Evolutionary conservation across 2,113 vertebrate genomes (phyloP).

Genomic region (Calidris pugnax): DNA sequence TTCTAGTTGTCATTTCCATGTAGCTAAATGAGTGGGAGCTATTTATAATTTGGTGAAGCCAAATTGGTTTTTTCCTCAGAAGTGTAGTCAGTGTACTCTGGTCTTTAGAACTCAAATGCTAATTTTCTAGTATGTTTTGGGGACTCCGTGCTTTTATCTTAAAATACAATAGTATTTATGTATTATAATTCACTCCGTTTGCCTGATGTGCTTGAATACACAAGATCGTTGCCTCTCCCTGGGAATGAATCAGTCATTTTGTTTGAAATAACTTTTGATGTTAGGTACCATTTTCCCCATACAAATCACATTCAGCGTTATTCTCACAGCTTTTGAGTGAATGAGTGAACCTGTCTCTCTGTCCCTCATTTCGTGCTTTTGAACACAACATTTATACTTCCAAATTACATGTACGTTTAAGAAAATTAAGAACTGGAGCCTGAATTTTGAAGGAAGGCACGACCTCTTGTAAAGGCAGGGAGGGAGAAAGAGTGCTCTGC

Average conservation of each 20-base stretch:
- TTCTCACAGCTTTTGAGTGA: neutral
- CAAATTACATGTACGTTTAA: neutral
- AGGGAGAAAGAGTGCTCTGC: neutral
- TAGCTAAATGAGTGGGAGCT: slow-evolving; percentile 37
- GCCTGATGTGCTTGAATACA: slow-evolving; percentile 32
- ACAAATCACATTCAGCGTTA: neutral
- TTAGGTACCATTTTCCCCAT: neutral
- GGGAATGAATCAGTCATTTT: slow-evolving; percentile 38
- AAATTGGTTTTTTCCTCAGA: slow-evolving; percentile 34
- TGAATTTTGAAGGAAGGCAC: neutral
- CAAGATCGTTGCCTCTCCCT: slow-evolving; percentile 6
- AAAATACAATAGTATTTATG: slow-evolving; percentile 18
- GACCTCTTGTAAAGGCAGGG: neutral
- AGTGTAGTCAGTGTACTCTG: slow-evolving; percentile 25
- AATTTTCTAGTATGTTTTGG: slow-evolving; percentile 35
- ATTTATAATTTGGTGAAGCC: slow-evolving; percentile 64
- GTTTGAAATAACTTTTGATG: slow-evolving; percentile 41
- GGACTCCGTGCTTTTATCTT: slow-evolving; percentile 23
- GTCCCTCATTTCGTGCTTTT: neutral
- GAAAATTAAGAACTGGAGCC: neutral
- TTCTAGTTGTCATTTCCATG: slow-evolving; percentile 31
- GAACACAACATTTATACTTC: neutral
- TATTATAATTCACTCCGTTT: slow-evolving; percentile 16
- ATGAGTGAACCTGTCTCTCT: neutral
- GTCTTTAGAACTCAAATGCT: slow-evolving; percentile 32